Conservation (phyloP, 2,888 invertebrate species). For the Epistrophe eligans region DNA sequence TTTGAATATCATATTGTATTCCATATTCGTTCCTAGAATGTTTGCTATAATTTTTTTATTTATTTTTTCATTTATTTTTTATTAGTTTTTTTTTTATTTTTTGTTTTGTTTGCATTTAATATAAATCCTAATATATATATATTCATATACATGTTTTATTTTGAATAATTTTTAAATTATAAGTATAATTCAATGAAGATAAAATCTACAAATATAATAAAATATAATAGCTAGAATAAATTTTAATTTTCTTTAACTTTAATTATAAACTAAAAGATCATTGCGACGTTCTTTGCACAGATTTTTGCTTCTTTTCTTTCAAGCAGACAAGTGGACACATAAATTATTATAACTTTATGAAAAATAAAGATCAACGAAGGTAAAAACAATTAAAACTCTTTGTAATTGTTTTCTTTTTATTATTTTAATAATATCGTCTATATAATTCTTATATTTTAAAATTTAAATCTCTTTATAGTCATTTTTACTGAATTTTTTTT, state of each 20-base stretch:
- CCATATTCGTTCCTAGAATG: conserved; percentile 45
- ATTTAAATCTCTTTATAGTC: conserved; percentile 40
- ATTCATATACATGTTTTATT: conserved; percentile 63
- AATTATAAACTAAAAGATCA: conserved; percentile 46
- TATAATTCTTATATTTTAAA: conserved; percentile 61
- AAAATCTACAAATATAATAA: conserved; percentile 62
- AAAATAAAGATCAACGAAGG: neutral
- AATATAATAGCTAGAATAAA: conserved; percentile 45
- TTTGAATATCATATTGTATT: conserved; percentile 50
- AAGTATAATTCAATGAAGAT: conserved; percentile 58
- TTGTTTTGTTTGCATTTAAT: conserved; percentile 47
- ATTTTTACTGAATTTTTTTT: conserved; percentile 44
- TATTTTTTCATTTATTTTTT: conserved; percentile 13
- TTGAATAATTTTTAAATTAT: conserved; percentile 48
- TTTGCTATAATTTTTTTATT: conserved; percentile 16
- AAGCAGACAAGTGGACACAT: conserved; percentile 46
- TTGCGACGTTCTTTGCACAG: conserved; percentile 64
- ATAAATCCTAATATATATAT: conserved; percentile 65
- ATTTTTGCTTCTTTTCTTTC: conserved; percentile 5
- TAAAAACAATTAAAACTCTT: conserved; percentile 2
- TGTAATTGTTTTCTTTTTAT: conserved; percentile 1
- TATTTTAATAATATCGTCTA: conserved; percentile 61
- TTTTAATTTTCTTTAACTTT: conserved; percentile 26
- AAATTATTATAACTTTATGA: conserved; percentile 12
- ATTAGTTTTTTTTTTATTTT: conserved; percentile 23